Evolutionary conservation across 1,140 invertebrate genomes (phyloP), one percentile per base, ranked within the genome.

Genomic region (Tetranychus urticae): DNA sequence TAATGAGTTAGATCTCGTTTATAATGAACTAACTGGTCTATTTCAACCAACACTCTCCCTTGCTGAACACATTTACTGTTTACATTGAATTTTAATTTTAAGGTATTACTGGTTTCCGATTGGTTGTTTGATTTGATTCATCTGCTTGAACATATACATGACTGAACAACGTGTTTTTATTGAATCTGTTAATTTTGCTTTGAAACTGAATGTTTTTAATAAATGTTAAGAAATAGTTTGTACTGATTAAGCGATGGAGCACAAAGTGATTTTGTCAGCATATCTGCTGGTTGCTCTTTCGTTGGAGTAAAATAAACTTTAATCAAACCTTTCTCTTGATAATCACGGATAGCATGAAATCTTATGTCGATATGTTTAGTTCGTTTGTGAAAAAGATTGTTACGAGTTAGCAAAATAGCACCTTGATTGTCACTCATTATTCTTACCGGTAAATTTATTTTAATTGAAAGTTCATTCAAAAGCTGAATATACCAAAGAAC

Each of bases 321-420:
- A 1, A 59, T 59, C 6, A 5, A 33, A 6, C 55, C 55, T 56
- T 56, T n/a, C 31, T 56, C 33, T 10, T 56, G 33, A 12, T 56
- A 4, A 59, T 70, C 66, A 34, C 71, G 58, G 50, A 73, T 69
- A 50, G 70, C 70, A 61, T 71, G 69, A 60, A 69, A 67, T 46
- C 68, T 67, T 13, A 71, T 68, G 45, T 69, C 61, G 54, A 73
- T 73, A 56, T 72, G 71, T 62, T 73, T 72, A 0, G 71, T 69
- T 58, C 72, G 64, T 47, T 65, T 59, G 58, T 74, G 71, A 47
- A 64, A 64, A 42, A 60, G 59, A n/a, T 59, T 58, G 31, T 73
- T 73, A 56, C 70, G 64, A 34, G 65, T 67, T 2, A 72, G 63
- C 56, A 60, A 67, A 47, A 70, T 64, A 34, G 69, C 67, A 58